Evolutionary conservation across 2,113 vertebrate species (phyloP), one percentile per base, ranked within the genome.

Genomic region (Lontra canadensis): DNA sequence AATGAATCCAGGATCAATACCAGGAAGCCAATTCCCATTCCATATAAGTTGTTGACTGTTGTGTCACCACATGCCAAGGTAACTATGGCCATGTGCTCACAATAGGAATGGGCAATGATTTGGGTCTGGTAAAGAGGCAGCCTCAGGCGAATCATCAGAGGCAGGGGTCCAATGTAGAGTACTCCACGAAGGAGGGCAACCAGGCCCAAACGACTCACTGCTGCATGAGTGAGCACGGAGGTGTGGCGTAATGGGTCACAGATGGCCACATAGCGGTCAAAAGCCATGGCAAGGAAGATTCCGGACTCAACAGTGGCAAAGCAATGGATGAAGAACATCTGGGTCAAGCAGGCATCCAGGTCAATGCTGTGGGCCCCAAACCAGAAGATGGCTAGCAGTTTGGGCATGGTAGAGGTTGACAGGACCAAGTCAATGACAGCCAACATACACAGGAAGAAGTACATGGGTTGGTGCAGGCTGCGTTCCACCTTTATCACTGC

Each of bases 241-340:
- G 90, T 88, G 2, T 98, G 98, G 31, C 18, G 97, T 18, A 98
- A 79, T 13, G 98, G 98, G 34, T 97, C 88, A 91, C 98, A 98
- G 88, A 98, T 98, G 76, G 98, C 98, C 76, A 98, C 95, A 2
- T 98, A 98, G 36, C 94, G 97, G 85, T 98, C 98, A 65, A 98
- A 97, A 82, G 98, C 98, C 98, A 98, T 98, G 55, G 97, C 97
- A 74, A 98, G 90, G 59, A 98, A 98, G 81, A 98, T 97, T 17
- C 97, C 98, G 1, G 98, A 98, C n/a, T 98, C 98, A 29, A 98
- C 79, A 11, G 97, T 96, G 13, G 98, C 94, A 21, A 98, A 98
- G 29, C 97, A 98, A 25, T 98, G 98, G 69, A 98, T 55, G 20
- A 98, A 95, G 61, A 98, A 98, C 98, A 98, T 98, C 90, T 98